These are phyloP conservation scores for Dendrocincla tyrannina DNA, from an alignment of 2,797 vertebrate genomes.

Conservation along the genomic window DNA sequence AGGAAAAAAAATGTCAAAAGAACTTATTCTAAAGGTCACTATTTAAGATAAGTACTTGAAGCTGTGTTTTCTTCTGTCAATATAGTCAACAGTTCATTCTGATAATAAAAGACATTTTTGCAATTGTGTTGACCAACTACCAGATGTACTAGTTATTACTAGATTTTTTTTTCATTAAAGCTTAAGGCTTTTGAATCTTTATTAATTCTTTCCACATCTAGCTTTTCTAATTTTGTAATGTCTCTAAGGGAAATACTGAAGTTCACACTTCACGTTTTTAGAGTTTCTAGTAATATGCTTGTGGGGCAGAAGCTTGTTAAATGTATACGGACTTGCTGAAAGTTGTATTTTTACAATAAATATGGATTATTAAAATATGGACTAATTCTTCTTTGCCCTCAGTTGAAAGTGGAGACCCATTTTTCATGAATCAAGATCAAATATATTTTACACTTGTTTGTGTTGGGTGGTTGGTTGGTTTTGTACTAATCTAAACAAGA, in stretches of 20 bases:
- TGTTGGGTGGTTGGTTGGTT: constrained; percentile 73
- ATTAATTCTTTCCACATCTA: background rate
- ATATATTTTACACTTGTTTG: constrained; percentile 71
- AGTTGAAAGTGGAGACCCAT: constrained; percentile 69
- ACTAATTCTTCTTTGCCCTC: constrained; percentile 76
- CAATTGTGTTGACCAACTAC: constrained; percentile 31
- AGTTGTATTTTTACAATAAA: constrained; percentile 77
- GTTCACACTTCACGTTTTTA: background rate
- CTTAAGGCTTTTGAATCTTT: constrained; percentile 7
- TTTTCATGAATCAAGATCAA: constrained; percentile 64
- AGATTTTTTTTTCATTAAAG: constrained; percentile 5
- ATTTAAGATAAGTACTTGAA: background rate
- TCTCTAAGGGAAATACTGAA: constrained; percentile 14
- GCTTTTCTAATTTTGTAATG: constrained; percentile 18
- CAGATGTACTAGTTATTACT: constrained; percentile 20
- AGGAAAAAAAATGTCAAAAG: background rate
- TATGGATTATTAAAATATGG: constrained; percentile 58
- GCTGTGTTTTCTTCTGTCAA: constrained; percentile 10
- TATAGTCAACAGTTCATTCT: constrained; percentile 26
- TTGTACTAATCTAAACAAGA: constrained; percentile 74
- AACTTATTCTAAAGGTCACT: background rate
- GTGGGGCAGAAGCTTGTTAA: constrained; percentile 66
- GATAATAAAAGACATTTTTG: constrained; percentile 38
- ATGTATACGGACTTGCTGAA: constrained; percentile 67
- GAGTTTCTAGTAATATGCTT: constrained; percentile 39